Base-by-base conservation (phyloP, 2,888 invertebrate genomes). In the Meiosimyza decipiens region DNA sequence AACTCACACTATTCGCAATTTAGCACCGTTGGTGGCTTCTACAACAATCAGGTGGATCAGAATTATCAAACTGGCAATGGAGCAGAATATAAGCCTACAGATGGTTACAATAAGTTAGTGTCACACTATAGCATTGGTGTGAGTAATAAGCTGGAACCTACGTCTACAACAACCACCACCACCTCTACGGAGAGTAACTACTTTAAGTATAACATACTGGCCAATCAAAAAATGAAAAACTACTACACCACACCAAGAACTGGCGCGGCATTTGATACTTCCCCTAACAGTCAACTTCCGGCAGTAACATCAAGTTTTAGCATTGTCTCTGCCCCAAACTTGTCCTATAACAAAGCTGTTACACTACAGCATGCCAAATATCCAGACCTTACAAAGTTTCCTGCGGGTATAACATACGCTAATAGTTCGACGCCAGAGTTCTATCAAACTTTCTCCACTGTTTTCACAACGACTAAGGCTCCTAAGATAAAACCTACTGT, bases 1-100 rank as follows among this genome's bases (percentile, higher is more conserved):
- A 90, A 89, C 81, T 88, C 89, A 71, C 90, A 90, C 62, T 90
- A 89, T 52, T 88, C 89, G 72, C 90, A 90, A 40, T 87, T 89
- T 52, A 87, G 90, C 70, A 86, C 87, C 0, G 87, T 89, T 76
- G 91, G 90, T 51, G 90, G 90, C 9, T 91, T 90, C 85, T 90
- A 88, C 78, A 84, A 82, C 54, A 76, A 77, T 47, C 71, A 74
- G 12, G 62, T 71, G 16, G 72, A 57, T 15, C 72, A 72, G 6
- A 76, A 77, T 13, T 12, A 57, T n/a, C 54, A 74, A 13, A 5
- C 18, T 13, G 22, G 22, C 50, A 22, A 50, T 15, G 64, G 1
- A 1, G 64, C 52, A 7, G 73, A 73, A 22, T 67, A 73, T 22
- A 78, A 77, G 67, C 76, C 77, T n/a, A 77, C 79, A 0, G 72